Conservation (phyloP, 92 coral and sea anemone genomes). For the Meandrina meandrites region DNA sequence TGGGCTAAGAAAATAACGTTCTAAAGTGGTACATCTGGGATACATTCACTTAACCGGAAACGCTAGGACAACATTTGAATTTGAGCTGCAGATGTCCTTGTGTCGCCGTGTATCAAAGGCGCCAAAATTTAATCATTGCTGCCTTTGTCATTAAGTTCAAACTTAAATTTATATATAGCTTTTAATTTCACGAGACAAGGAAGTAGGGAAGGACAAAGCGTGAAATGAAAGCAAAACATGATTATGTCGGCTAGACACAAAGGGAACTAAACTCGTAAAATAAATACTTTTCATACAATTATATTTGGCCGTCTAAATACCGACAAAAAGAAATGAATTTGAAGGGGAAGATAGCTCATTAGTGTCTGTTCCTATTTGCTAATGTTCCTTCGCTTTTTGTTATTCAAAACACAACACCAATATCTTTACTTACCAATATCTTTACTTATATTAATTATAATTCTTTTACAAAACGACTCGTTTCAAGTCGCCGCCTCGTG, state of each 20-base stretch:
- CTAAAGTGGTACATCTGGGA: background rate
- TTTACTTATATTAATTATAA: background rate
- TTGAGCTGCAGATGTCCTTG: background rate
- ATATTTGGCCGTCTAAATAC: background rate
- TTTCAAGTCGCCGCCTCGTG: background rate
- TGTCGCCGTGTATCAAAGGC: background rate
- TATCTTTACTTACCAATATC: background rate
- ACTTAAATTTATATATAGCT: background rate
- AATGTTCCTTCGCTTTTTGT: background rate
- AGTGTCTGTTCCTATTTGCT: background rate
- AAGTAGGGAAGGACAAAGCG: background rate
- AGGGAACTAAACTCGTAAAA: background rate
- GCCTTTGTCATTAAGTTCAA: background rate
- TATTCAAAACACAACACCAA: background rate
- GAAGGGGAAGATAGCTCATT: background rate
- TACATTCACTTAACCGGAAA: background rate
- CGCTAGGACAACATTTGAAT: background rate
- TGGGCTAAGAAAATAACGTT: too few relatives aligned
- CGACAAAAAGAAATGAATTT: background rate
- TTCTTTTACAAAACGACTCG: slow-evolving; percentile 8
- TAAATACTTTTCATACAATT: background rate
- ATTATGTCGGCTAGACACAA: background rate
- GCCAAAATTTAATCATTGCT: background rate
- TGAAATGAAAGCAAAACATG: background rate
- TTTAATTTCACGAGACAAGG: background rate